Conservation (phyloP, 1,140 invertebrate species). For the Druon quercuslanigerum region DNA sequence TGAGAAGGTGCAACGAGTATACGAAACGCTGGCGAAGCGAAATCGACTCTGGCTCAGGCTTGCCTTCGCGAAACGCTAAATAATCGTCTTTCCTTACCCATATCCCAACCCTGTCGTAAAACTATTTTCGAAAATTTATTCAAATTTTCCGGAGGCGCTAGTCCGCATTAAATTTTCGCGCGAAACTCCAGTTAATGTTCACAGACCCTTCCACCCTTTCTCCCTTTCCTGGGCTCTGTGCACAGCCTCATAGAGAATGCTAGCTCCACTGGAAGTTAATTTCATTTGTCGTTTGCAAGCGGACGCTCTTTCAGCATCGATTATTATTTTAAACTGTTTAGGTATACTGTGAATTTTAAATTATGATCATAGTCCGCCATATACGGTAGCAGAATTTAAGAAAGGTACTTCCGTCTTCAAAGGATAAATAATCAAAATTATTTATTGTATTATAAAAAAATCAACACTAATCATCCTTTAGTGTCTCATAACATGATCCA, state of each 20-base stretch:
- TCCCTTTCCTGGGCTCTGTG: background rate
- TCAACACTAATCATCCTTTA: too few relatives aligned
- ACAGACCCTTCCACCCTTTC: background rate
- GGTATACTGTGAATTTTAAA: conserved; percentile 15
- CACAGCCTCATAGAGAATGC: conserved; percentile 13
- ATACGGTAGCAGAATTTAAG: background rate
- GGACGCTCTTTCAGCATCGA: conserved; percentile 16
- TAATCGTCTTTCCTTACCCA: conserved; percentile 58
- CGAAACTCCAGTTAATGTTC: conserved; percentile 34
- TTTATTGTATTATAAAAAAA: too few relatives aligned
- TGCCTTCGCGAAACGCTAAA: conserved; percentile 56
- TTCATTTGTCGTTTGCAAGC: conserved; percentile 16
- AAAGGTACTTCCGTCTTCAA: background rate
- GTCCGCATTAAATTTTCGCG: conserved; percentile 35
- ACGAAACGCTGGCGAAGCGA: conserved; percentile 58
- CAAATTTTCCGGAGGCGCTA: conserved; percentile 36
- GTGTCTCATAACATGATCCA: too few relatives aligned
- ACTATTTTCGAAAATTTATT: conserved; percentile 48
- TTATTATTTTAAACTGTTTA: conserved; percentile 30
- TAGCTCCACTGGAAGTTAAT: conserved; percentile 29
- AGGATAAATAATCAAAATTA: too few relatives aligned
- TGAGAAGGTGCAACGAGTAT: conserved; percentile 46
- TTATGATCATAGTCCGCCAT: conserved; percentile 13
- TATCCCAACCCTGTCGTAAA: conserved; percentile 42
- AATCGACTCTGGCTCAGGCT: conserved; percentile 43